Percentiles rank a stretch among this genome's conserved stretches.
Conservation (phyloP, 2,113 vertebrate species). For the Ameiurus melas region DNA sequence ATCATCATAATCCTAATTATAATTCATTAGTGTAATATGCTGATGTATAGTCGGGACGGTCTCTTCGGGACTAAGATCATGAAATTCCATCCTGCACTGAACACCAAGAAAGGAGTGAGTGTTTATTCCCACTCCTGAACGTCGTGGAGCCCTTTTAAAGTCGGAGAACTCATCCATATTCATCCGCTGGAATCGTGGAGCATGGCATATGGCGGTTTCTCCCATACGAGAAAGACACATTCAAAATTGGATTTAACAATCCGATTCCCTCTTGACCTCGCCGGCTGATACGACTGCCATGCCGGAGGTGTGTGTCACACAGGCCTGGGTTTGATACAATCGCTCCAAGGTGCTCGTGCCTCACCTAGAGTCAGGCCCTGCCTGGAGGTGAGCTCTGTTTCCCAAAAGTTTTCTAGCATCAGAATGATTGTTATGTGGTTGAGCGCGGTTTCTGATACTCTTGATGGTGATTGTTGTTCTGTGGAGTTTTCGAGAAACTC, state of each 20-base stretch:
- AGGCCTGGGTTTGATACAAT: background rate
- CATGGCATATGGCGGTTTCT: slow-evolving; percentile 76
- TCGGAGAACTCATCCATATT: slow-evolving; percentile 75
- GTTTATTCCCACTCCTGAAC: slow-evolving; percentile 44
- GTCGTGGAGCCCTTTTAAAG: slow-evolving; percentile 5
- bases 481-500: background rate
- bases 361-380: background rate
- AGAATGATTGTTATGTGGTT: background rate
- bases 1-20: background rate
- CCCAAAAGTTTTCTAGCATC: background rate
- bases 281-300: slow-evolving; percentile 73
- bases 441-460: background rate
- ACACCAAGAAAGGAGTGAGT: slow-evolving; percentile 25
- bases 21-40: background rate
- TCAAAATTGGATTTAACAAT: slow-evolving; percentile 79
- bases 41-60: background rate
- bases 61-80: slow-evolving; percentile 7
- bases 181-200: slow-evolving; percentile 69
- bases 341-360: background rate
- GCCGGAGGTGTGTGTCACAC: slow-evolving; percentile 50
- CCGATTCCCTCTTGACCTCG: slow-evolving; percentile 72
- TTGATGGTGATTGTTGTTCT: background rate
- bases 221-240: slow-evolving; percentile 66
- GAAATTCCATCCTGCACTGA: background rate
- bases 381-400: slow-evolving; percentile 1